phyloP scores from a whole-genome alignment of 2,113 vertebrate species.

The Elgaria multicarinata region DNA sequence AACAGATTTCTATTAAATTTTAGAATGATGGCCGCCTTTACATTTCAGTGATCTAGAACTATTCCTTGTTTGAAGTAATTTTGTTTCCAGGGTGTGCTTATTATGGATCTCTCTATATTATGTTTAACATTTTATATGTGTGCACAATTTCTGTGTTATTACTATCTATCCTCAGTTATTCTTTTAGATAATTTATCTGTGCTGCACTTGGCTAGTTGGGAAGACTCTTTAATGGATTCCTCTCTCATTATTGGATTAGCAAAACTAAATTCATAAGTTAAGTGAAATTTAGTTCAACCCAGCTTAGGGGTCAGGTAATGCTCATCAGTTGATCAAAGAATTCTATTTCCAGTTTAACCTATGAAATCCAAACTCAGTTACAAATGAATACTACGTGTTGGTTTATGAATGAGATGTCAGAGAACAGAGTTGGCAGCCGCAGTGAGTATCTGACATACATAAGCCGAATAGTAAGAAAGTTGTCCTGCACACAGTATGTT shows the following conservation, averaged over 20 bases:
- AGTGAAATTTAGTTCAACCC: neutral
- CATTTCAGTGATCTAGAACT: neutral
- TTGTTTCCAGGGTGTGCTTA: neutral
- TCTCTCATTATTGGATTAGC: neutral
- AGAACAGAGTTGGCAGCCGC: slow-evolving; percentile 29
- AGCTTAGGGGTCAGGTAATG: neutral
- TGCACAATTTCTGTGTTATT: neutral
- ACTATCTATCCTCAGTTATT: neutral
- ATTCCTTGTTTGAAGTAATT: neutral
- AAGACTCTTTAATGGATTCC: neutral
- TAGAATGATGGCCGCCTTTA: neutral
- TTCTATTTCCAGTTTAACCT: neutral
- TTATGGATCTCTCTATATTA: neutral
- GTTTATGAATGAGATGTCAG: slow-evolving; percentile 19
- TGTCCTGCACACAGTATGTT: fast-evolving
- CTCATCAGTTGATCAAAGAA: neutral
- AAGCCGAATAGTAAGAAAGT: slow-evolving; percentile 41
- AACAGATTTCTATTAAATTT: neutral
- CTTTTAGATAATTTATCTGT: neutral
- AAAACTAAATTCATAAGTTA: neutral
- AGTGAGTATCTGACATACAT: neutral
- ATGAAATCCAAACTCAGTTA: neutral
- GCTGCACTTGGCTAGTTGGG: neutral
- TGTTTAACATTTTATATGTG: neutral
- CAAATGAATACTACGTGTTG: neutral